These are phyloP conservation scores for Dissostichus mawsoni DNA, from an alignment of 2,113 vertebrate genomes.

Conservation along the genomic window DNA sequence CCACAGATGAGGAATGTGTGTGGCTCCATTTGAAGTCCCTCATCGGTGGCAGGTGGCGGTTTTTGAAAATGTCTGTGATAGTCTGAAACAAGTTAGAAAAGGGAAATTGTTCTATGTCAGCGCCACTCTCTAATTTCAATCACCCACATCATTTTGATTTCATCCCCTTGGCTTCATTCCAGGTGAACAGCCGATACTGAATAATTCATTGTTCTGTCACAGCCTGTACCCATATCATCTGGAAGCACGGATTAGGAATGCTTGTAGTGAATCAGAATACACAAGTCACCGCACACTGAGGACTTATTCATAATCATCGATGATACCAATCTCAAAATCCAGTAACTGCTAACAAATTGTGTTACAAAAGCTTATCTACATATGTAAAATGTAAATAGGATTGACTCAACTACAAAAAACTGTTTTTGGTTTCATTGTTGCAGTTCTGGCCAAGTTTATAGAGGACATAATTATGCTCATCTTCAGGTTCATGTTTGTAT, in stretches of 20 bases:
- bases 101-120: conserved; percentile 26
- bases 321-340: conserved; percentile 14
- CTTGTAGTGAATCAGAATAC: conserved; percentile 41
- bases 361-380: background rate
- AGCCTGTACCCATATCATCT: conserved; percentile 58
- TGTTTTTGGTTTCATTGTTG: no score
- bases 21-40: conserved; percentile 7
- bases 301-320: conserved; percentile 18
- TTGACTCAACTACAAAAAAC: background rate
- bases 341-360: background rate
- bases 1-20: conserved; percentile 31
- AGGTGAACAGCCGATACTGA: conserved; percentile 61
- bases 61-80: conserved; percentile 25
- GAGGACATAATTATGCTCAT: no score
- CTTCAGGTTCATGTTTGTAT: no score
- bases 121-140: conserved; percentile 38
- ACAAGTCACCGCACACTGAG: conserved; percentile 30
- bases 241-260: conserved; percentile 51
- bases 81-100: conserved; percentile 19
- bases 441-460: no score
- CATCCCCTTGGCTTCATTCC: conserved; percentile 41
- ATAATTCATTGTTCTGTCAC: conserved; percentile 63
- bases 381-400: background rate
- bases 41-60: conserved; percentile 23
- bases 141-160: conserved; percentile 53